Evolutionary conservation across 2,113 vertebrate species (phyloP), one percentile per base, ranked within the genome.

Genomic region (Plecturocebus donacophilus): DNA sequence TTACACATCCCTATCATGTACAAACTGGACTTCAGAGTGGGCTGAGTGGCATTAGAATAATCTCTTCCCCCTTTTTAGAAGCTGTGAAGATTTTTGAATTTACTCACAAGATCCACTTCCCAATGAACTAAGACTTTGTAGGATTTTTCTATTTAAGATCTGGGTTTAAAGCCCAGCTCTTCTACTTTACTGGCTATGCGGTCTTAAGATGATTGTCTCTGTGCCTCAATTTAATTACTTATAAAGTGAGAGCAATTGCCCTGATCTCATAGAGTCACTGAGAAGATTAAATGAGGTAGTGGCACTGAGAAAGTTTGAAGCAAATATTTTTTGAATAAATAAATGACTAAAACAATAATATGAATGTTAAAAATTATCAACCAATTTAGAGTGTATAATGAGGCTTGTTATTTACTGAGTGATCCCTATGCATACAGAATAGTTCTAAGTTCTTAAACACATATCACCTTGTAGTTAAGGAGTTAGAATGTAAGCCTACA

Each of bases 301-400:
- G 13, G 27, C 25, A 47, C 6, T 20, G 68, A 94, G 49, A 58
- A 95, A 91, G 83, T 54, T 45, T 35, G 76, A 83, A 77, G 30
- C 64, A 82, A 86, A 71, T 82, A 68, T 75, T 87, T 81, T 97
- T 47, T 61, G 52, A 88, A 77, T 49, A 79, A 66, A 71, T 90
- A 87, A 73, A 77, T 47, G 19, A 91, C 61, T 75, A 87, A 94
- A 90, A 47, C 52, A 76, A 76, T 40, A 84, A 83, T 47, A 89
- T 11, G 61, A 81, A 93, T 3, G 25, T 70, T 77, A 85, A 81
- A 90, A 87, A 40, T 32, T 8, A 47, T 68, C 64, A 92, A 70
- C 40, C 30, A 80, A 68, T 12, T 35, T 8, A 27, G 20, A 42
- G 35, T 73, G 38, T 68, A 40, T 35, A 27, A 35, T 58, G 49